Percentiles rank a stretch among this genome's conserved stretches.
These are phyloP conservation scores for Microctonus brassicae DNA, from an alignment of 2,888 invertebrate species.

Conservation along the genomic window DNA sequence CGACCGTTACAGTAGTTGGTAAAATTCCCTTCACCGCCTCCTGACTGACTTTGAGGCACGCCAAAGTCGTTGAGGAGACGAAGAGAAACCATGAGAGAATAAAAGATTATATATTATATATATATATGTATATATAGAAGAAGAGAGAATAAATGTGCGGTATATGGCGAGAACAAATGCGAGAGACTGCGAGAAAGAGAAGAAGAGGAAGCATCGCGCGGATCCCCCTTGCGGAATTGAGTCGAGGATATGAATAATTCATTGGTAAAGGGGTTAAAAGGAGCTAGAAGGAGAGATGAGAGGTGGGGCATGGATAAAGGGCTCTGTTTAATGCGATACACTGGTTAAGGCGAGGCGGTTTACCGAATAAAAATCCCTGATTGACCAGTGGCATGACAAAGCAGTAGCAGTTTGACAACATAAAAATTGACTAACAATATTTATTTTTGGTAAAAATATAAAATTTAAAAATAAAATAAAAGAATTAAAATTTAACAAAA, in stretches of 20 bases:
- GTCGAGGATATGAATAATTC: conserved; percentile 66
- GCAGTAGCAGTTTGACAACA: conserved; percentile 51
- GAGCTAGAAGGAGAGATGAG: conserved; percentile 42
- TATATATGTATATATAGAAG: conserved; percentile 2
- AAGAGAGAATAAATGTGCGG: conserved; percentile 19
- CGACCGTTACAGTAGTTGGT: conserved; percentile 13
- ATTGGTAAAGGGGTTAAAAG: conserved; percentile 50
- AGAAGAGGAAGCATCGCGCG: conserved; percentile 46
- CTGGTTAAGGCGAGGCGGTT: conserved; percentile 63
- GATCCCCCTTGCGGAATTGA: conserved; percentile 63
- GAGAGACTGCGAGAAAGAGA: conserved; percentile 26
- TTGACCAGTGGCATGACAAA: conserved; percentile 63
- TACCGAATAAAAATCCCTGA: conserved; percentile 64
- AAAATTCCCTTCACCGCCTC: conserved; percentile 44
- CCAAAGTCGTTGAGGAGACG: neutral
- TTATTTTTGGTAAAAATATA: neutral
- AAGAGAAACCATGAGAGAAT: neutral
- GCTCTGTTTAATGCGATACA: conserved; percentile 65
- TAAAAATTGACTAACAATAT: conserved; percentile 13
- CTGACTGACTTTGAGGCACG: conserved; percentile 53
- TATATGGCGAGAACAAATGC: conserved; percentile 27
- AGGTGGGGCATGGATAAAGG: conserved; percentile 51
- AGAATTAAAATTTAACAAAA: neutral
- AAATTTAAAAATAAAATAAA: neutral
- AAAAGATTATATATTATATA: too few relatives aligned